Evolutionary conservation across 2,113 vertebrate species (phyloP), one percentile per base, ranked within the genome.

Genomic region (Chelonoidis abingdonii): DNA sequence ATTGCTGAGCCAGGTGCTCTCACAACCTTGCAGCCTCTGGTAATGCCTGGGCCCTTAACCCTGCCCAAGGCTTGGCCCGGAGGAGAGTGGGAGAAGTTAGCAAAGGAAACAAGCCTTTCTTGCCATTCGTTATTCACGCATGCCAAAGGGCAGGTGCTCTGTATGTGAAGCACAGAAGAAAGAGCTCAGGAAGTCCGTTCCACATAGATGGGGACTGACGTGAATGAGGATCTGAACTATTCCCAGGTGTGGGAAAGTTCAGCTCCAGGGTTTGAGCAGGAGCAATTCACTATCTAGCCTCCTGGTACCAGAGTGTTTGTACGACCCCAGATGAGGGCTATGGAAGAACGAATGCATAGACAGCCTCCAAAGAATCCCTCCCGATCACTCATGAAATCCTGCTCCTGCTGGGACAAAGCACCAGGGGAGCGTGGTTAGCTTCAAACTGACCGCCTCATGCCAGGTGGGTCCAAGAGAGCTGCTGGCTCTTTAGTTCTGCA

Each of bases 121-220:
- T 84, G 87, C 54, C 54, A 35, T 69, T 75, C 6, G 0, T 47
- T 89, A 4, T 5, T 87, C 0, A 0, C 0, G 1, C 5, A 35
- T n/a, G 35, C 47, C 84, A 31, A 31, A 62, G 12, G 27, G 59
- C 29, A 31, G 59, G 75, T 14, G 22, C 17, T 29, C 81, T 41
- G 49, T 3, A 2, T 10, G 14, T 0, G 1, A 65, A 17, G 57
- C 0, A 2, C 10, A 35, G 41, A 62, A 87, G 24, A 95, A 88
- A 0, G 41, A 31, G 17, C 11, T 17, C 52, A 78, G 10, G 80
- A 92, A 86, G 17, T 47, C 89, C 59, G 12, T 83, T 87, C 87
- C 86, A 29, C 35, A 79, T 35, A 29, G 44, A 22, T 0, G 0
- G 0, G 3, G 82, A 47, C 14, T 87, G 9, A 7, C 38, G 24